A percentile compares a stretch with the other conserved stretches of the same genome.
These are phyloP conservation scores for Ambastaia sidthimunki DNA, from an alignment of 2,797 vertebrate species.

Conservation along the genomic window DNA sequence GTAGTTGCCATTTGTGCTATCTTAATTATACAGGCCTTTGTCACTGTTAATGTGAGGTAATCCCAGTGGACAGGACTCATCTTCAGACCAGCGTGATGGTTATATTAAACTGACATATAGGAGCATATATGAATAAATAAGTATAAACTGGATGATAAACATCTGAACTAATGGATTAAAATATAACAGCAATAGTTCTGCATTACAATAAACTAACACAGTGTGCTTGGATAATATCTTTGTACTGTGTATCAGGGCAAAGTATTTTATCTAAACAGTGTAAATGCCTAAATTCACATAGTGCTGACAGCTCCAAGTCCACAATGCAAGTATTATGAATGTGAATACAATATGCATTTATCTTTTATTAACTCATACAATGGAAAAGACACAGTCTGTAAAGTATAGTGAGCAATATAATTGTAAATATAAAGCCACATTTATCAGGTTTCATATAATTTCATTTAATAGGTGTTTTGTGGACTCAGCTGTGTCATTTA, in stretches of 20 bases:
- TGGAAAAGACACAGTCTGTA: constrained; percentile 3
- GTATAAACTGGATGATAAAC: not conserved
- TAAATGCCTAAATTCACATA: constrained; percentile 6
- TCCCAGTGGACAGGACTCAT: constrained; percentile 17
- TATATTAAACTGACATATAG: constrained; percentile 12
- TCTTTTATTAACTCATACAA: constrained; percentile 64
- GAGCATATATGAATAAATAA: not conserved
- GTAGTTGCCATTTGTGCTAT: constrained; percentile 32
- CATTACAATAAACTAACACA: not conserved
- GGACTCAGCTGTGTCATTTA: not conserved
- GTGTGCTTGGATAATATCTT: not conserved
- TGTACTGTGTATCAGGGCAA: not conserved
- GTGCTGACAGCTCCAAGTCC: constrained; percentile 6
- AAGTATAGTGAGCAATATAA: not conserved
- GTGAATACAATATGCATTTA: constrained; percentile 58
- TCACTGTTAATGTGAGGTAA: constrained; percentile 39
- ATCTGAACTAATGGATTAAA: not conserved
- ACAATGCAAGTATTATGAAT: constrained; percentile 32
- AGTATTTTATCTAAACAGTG: not conserved
- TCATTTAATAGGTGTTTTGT: not conserved
- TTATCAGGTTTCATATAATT: not conserved
- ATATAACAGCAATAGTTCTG: not conserved
- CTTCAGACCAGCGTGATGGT: constrained; percentile 5
- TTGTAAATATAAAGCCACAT: not conserved
- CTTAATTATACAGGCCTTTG: constrained; percentile 27